phyloP scores from a whole-genome alignment of 2,113 vertebrate species.

The Terrapene triunguis region DNA sequence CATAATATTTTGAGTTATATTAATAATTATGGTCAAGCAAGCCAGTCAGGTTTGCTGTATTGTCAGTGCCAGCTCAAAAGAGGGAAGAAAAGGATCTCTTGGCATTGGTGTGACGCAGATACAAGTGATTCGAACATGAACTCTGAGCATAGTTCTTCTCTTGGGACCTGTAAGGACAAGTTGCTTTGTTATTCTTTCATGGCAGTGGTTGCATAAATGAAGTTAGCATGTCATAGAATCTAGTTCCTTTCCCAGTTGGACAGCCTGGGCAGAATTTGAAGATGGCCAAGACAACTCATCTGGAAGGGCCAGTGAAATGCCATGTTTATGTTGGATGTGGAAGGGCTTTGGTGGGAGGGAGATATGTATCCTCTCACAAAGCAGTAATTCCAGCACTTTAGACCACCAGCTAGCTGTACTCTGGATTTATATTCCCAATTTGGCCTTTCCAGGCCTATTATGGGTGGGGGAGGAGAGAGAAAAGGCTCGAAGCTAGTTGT shows the following conservation, averaged over 20 bases:
- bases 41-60: background rate
- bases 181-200: background rate
- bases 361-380: background rate
- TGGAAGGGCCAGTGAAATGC: background rate
- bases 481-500: background rate
- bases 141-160: background rate
- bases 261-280: background rate
- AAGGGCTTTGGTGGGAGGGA: background rate
- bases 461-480: background rate
- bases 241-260: background rate
- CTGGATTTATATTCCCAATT: background rate
- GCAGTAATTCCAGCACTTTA: background rate
- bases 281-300: background rate
- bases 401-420: background rate
- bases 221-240: background rate
- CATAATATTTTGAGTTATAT: background rate
- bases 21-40: background rate
- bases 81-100: background rate
- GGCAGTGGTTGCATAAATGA: background rate
- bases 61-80: background rate
- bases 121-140: background rate
- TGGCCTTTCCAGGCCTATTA: background rate
- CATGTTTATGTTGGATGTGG: background rate
- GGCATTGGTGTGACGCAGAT: background rate
- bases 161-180: background rate